Evolutionary conservation across 2,113 vertebrate genomes (phyloP), one percentile per base, ranked within the genome.

Genomic region (Hipposideros armiger): DNA sequence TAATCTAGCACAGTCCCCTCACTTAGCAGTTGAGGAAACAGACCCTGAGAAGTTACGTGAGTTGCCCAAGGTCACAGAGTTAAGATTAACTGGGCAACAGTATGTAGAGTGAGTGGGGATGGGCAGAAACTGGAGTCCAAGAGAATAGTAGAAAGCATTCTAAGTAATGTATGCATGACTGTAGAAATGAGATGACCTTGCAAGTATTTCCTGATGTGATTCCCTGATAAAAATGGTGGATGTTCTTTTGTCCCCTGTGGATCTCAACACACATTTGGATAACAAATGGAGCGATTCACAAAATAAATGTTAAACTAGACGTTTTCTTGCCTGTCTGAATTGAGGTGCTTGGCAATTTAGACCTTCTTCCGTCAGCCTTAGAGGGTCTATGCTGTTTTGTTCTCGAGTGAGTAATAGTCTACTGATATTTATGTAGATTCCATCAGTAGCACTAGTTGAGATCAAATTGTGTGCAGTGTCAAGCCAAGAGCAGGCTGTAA

Each of bases 101-200:
- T 67, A 69, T 52, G 32, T 9, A 90, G 54, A 88, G 17, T 81
- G 78, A 77, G 20, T 90, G 83, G 45, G 40, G 70, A 92, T 36
- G 0, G 5, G 67, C 50, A 80, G 40, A 92, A 84, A 87, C 4
- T 69, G 42, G n/a, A 93, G 22, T 87, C 72, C 69, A 52, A 20
- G 52, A 42, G 58, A 92, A 80, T 30, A 82, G 24, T 74, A 82
- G 69, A 69, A 91, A 67, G 17, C 52, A 93, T 91, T 66, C 94
- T 62, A 85, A 64, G 32, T 84, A 87, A 89, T 89, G 40, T 85
- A 22, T 62, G 30, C 62, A 56, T 82, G 14, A 47, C 62, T 70
- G 16, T 32, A 62, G 64, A 96, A 81, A 88, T 80, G 45, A 93
- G n/a, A 96, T 40, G 40, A 95, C 15, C 42, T 91, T 93, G 87